phyloP scores from a whole-genome alignment of 2,113 vertebrate species.

The Zingel zingel region DNA sequence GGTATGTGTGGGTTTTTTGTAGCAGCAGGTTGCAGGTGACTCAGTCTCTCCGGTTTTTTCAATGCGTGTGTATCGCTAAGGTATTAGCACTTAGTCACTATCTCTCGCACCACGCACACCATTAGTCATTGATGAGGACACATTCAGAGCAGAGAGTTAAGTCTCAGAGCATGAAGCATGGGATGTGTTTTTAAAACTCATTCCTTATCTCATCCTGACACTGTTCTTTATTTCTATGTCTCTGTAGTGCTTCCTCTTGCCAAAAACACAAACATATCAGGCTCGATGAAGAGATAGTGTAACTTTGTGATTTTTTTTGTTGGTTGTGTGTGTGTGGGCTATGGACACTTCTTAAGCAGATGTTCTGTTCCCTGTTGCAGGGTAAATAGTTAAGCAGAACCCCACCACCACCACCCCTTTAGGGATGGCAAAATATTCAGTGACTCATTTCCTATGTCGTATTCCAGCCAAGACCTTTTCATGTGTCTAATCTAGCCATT shows the following conservation, averaged over 20 bases:
- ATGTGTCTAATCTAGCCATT: slow-evolving; percentile 51
- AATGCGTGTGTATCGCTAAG: slow-evolving; percentile 6
- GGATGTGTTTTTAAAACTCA: slow-evolving; percentile 40
- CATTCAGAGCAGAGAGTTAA: slow-evolving; percentile 30
- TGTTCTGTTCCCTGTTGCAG: slow-evolving; percentile 50
- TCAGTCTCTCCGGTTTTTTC: slow-evolving; percentile 49
- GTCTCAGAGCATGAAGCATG: slow-evolving; percentile 46
- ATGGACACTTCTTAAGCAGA: slow-evolving; percentile 55
- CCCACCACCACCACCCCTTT: neutral
- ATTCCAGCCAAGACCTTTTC: slow-evolving; percentile 66
- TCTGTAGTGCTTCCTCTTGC: slow-evolving; percentile 9
- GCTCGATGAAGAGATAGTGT: slow-evolving; percentile 17
- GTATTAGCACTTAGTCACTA: slow-evolving; percentile 59
- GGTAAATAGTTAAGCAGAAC: slow-evolving; percentile 58
- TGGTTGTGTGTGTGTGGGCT: slow-evolving; percentile 19
- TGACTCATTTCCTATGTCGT: slow-evolving; percentile 74
- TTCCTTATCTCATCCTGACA: slow-evolving; percentile 58
- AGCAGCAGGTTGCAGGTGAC: slow-evolving; percentile 61
- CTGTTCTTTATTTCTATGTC: slow-evolving; percentile 39
- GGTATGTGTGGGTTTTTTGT: slow-evolving; percentile 34
- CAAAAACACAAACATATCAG: slow-evolving; percentile 6
- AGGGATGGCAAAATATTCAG: slow-evolving; percentile 44
- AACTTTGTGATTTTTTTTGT: slow-evolving; percentile 20
- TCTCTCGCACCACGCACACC: slow-evolving; percentile 45
- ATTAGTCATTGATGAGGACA: slow-evolving; percentile 69